Base-by-base conservation (phyloP, 2,797 vertebrate species). In the Triplophysa bombifrons region DNA sequence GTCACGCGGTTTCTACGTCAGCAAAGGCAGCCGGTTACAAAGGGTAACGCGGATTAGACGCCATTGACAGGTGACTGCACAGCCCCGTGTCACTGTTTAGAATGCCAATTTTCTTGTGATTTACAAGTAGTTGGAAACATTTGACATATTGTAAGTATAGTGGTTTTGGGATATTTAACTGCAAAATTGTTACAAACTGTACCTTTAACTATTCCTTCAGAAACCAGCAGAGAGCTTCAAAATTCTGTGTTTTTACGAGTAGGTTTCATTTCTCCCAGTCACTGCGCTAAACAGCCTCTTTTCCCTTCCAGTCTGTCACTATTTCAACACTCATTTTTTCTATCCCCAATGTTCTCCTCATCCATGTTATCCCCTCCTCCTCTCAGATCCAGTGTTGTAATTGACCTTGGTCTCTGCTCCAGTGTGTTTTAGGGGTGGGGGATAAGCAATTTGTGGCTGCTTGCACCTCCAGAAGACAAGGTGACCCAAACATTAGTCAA, bases 381-480 rank as follows among this genome's bases (percentile, higher is more conserved):
- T 71, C 69, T 72, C 17, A 64, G 68, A 55, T 66, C 5, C 25
- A 30, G 69, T 85, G 74, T 80, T 56, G 74, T 88, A 82, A 89
- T 86, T 89, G 86, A 85, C 88, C 86, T 89, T 87, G 75, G 80
- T 81, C 79, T 84, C 50, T 58, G 77, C 51, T 66, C n/a, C 13
- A 51, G 67, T 6, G 14, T 85, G 71, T 61, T 78, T 30, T 53
- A 69, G 64, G 81, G 51, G 70, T 82, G 71, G 77, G 84, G 83
- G 69, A 83, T 85, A 85, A 83, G 71, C 48, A 82, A 25, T 64
- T 61, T 81, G 53, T 72, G 72, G 80, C 76, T 81, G 85, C 82
- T 69, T 83, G 78, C 78, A 73, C 71, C 74, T 64, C 75, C 86
- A 84, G 88, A 90, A 89, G 84, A 82, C 88, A 88, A 80, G 51